Evolutionary conservation across 2,113 vertebrate species (phyloP).

Genomic region (Cyanoramphus novaezelandiae): DNA sequence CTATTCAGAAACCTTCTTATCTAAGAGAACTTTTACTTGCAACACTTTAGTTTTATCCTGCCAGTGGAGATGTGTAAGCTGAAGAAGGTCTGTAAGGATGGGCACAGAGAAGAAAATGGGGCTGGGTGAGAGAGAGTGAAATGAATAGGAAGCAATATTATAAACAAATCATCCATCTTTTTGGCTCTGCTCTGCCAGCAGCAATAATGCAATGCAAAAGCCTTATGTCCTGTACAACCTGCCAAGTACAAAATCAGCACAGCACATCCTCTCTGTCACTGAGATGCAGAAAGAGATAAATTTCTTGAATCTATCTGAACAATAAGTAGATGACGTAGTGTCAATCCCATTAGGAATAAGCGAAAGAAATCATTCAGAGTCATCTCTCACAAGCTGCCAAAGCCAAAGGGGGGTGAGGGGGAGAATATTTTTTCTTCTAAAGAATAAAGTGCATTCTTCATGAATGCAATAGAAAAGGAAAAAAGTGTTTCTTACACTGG

Average conservation of each 20-base stretch:
- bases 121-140: neutral
- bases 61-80: neutral
- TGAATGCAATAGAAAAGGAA: neutral
- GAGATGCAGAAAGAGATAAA: neutral
- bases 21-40: neutral
- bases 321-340: neutral
- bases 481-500: neutral
- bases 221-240: neutral
- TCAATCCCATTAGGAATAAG: constrained; percentile 25
- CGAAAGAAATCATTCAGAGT: constrained; percentile 42
- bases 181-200: constrained; percentile 1
- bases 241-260: constrained; percentile 14
- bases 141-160: constrained; percentile 34
- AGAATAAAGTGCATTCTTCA: neutral
- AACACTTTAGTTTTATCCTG: neutral
- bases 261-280: neutral
- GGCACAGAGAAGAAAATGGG: neutral
- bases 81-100: neutral
- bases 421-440: neutral
- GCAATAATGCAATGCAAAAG: constrained; percentile 24
- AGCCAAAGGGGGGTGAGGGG: neutral
- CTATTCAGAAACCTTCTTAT: neutral
- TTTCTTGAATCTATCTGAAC: neutral
- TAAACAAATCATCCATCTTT: constrained; percentile 57
- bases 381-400: neutral